Evolutionary conservation across 1,140 invertebrate genomes (phyloP).

Genomic region (Apis cerana): DNA sequence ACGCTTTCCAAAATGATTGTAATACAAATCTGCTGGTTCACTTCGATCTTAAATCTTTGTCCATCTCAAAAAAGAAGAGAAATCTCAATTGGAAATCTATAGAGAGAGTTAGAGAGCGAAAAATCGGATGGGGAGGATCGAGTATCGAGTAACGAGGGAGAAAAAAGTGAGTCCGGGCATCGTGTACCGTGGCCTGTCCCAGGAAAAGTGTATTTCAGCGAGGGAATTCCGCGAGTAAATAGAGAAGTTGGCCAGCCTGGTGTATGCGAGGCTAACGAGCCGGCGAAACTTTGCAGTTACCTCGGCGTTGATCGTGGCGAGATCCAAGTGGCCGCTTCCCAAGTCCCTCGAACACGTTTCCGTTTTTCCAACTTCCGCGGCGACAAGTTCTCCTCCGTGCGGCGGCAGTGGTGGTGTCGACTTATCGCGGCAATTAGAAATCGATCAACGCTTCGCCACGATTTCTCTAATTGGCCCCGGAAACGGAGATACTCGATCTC

Average conservation of each 20-base stretch:
- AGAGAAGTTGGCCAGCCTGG: conserved; percentile 55
- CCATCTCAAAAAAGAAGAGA: too few species aligned
- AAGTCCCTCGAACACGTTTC: neutral
- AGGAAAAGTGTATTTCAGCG: conserved; percentile 49
- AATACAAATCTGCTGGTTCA: too few species aligned
- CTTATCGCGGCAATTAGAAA: conserved; percentile 66
- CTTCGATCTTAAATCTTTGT: too few species aligned
- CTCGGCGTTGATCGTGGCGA: conserved; percentile 36
- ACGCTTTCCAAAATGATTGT: too few species aligned
- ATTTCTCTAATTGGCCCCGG: conserved; percentile 61
- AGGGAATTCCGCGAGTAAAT: conserved; percentile 65
- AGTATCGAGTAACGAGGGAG: too few species aligned
- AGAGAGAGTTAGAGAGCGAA: too few species aligned
- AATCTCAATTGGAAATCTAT: too few species aligned
- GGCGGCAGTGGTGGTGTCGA: conserved; percentile 26
- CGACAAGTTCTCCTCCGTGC: conserved; percentile 31
- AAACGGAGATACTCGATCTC: conserved; percentile 44
- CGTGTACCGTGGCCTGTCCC: too few species aligned
- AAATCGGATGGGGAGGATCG: neutral
- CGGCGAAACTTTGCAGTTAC: conserved; percentile 57
- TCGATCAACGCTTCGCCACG: conserved; percentile 55
- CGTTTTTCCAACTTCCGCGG: neutral
- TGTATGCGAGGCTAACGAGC: conserved; percentile 68
- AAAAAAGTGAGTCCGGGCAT: too few species aligned
- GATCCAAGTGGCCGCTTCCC: conserved; percentile 42